These are phyloP conservation scores for Actinernus sp. DNA, from an alignment of 92 coral and sea anemone species.

Conservation along the genomic window DNA sequence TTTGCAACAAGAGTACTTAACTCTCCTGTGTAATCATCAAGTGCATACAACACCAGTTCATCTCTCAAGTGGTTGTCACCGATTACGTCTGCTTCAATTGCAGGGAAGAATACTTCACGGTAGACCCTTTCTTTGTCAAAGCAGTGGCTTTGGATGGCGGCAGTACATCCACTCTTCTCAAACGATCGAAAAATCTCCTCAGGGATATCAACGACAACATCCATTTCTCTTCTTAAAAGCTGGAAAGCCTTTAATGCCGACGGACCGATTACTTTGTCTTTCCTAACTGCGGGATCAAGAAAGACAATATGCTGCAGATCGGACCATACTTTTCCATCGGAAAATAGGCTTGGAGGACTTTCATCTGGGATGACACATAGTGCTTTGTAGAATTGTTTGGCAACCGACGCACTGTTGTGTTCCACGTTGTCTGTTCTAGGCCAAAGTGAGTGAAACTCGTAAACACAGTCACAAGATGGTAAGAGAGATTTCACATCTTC, in stretches of 20 bases:
- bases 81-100: too few species aligned
- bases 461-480: background rate
- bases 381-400: conserved; percentile 5
- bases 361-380: background rate
- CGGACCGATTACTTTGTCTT: conserved; percentile 28
- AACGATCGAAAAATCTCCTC: conserved; percentile 34
- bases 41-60: conserved; percentile 36
- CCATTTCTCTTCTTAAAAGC: background rate
- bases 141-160: conserved; percentile 1
- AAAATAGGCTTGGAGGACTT: conserved; percentile 14
- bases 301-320: conserved; percentile 29
- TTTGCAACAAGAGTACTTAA: conserved; percentile 17
- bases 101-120: conserved; percentile 65
- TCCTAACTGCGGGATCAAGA: conserved; percentile 45
- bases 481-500: conserved; percentile 27
- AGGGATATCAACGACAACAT: conserved; percentile 54
- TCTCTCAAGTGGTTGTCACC: too few species aligned
- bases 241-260: conserved; percentile 25
- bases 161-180: conserved; percentile 14
- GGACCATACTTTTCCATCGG: conserved; percentile 56
- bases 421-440: conserved; percentile 12
- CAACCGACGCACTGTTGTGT: background rate
- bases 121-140: conserved; percentile 47
- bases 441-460: conserved; percentile 22
- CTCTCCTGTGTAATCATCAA: conserved; percentile 29